Evolutionary conservation across 2,888 invertebrate genomes (phyloP), one percentile per base, ranked within the genome.

Genomic region (Stratiomys singularior): DNA sequence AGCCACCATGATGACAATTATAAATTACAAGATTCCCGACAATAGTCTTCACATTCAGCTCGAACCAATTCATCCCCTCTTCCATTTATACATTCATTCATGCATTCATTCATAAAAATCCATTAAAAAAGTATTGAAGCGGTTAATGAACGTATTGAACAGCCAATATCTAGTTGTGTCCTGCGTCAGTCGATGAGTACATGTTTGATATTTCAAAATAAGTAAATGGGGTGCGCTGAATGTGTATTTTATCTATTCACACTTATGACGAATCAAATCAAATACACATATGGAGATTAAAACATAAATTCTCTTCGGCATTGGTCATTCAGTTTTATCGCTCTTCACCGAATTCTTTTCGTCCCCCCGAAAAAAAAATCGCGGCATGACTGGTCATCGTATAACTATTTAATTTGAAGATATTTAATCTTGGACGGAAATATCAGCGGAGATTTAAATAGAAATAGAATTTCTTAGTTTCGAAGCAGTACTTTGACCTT

Each of bases 101-200:
- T n/a, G n/a, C n/a, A n/a, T 52, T 52, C 52, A 60, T 60, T 60
- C 58, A 60, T 60, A 60, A 60, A 56, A 60, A 60, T 60, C 25
- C 58, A 60, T 13, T 5, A 60, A 60, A 60, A 60, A 60, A 60
- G 25, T 23, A 25, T 25, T 60, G 3, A 7, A 21, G 23, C 2
- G 58, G 4, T 11, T 60, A 60, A 4, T 60, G 58, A 23, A 52
- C 13, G 58, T 3, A 3, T 11, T 23, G 25, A 60, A 25, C 11
- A 18, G 23, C 18, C 23, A 18, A 5, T 37, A 37, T 9, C 9
- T 13, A 60, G 58, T 60, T 52, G 3, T 52, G 4, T 4, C n/a
- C 15, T 52, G 15, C n/a, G n/a, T n/a, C n/a, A n/a, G n/a, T n/a
- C n/a, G n/a, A n/a, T n/a, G 15, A 5, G 52, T 52, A 52, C 15